Conservation (phyloP, 2,797 vertebrate genomes). For the Taenioides sp. region DNA sequence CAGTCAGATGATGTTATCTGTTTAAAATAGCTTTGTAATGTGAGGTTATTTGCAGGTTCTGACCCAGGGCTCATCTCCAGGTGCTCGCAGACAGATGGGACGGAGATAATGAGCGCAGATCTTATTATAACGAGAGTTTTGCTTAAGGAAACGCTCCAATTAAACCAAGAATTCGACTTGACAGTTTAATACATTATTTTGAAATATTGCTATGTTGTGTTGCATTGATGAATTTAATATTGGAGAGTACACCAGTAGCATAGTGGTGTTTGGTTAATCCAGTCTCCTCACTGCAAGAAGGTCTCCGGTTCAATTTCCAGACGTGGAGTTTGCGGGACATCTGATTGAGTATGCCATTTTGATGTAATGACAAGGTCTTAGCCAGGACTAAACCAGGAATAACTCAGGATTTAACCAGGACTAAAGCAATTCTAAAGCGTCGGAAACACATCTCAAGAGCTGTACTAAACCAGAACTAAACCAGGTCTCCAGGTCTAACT, state of each 20-base stretch:
- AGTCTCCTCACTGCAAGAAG: background rate
- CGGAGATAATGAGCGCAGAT: constrained; percentile 51
- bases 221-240: background rate
- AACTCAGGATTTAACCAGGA: no score
- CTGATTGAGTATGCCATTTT: no score
- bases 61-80: constrained; percentile 55
- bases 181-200: constrained; percentile 12
- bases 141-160: constrained; percentile 57
- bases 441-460: no score
- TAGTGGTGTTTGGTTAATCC: no score
- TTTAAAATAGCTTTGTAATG: constrained; percentile 39
- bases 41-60: constrained; percentile 34
- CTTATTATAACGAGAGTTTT: constrained; percentile 54
- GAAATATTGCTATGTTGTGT: background rate
- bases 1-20: background rate
- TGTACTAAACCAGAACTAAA: no score
- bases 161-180: constrained; percentile 27
- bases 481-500: no score
- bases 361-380: no score
- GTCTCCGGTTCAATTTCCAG: background rate
- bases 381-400: no score
- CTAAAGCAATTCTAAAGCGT: no score
- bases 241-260: no score
- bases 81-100: constrained; percentile 72
- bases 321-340: no score